phyloP scores from a whole-genome alignment of 1,140 invertebrate species.

The Psix sp. region DNA sequence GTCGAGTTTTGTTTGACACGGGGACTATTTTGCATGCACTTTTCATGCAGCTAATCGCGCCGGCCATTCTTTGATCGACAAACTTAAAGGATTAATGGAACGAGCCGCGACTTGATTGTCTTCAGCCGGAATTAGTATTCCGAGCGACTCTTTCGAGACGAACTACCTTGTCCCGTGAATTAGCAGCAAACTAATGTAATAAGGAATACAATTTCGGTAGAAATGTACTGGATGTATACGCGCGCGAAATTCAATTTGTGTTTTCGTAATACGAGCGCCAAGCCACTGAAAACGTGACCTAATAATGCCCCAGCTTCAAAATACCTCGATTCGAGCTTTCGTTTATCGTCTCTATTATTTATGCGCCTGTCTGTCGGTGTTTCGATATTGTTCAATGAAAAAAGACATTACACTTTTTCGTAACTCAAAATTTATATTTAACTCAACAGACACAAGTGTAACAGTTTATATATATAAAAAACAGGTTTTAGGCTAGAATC shows the following conservation, averaged over 20 bases:
- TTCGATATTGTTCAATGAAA: neutral
- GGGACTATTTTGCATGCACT: neutral
- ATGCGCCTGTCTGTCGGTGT: neutral
- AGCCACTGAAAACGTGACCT: conserved; percentile 51
- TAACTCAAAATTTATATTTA: conserved; percentile 11
- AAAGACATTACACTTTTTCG: neutral
- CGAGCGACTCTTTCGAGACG: conserved; percentile 11
- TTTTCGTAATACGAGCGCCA: conserved; percentile 46
- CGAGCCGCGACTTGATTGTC: conserved; percentile 29
- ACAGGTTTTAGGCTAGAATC: neutral
- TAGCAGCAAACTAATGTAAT: conserved; percentile 52
- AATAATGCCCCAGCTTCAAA: conserved; percentile 41
- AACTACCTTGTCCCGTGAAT: conserved; percentile 47
- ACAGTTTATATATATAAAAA: conserved; percentile 11
- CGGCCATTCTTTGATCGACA: conserved; percentile 16
- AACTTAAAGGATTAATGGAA: conserved; percentile 31
- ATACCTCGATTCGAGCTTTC: conserved; percentile 9
- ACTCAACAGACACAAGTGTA: conserved; percentile 22
- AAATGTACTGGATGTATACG: conserved; percentile 36
- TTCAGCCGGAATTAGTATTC: conserved; percentile 46
- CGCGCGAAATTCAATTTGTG: conserved; percentile 54
- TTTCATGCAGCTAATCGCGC: conserved; percentile 15
- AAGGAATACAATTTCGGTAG: conserved; percentile 50
- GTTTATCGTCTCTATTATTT: conserved; percentile 19
- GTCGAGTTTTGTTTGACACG: neutral